Percentiles rank a stretch among this genome's conserved stretches.
phyloP scores from a whole-genome alignment of 2,888 invertebrate species.

The Crioceris asparagi region DNA sequence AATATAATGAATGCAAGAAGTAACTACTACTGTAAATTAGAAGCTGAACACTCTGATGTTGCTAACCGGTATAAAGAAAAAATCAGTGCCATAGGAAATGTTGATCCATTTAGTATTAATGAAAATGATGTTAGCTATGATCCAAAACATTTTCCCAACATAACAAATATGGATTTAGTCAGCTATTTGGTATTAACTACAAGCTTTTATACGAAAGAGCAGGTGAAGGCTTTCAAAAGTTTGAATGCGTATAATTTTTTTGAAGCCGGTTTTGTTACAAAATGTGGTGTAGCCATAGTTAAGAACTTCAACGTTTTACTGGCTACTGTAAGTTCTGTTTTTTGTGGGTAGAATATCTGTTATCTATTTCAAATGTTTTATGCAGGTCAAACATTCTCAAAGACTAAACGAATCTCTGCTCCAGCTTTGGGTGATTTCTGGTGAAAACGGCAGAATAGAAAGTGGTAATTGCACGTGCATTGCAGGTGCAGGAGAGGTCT shows the following conservation, averaged over 20 bases:
- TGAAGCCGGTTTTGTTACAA: neutral
- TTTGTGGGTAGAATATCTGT: neutral
- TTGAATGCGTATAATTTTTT: neutral
- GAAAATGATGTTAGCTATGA: neutral
- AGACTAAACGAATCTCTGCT: constrained; percentile 7
- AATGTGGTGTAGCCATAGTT: neutral
- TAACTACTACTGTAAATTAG: no score
- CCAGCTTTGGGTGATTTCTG: constrained; percentile 7
- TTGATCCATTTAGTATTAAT: neutral
- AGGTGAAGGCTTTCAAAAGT: constrained; percentile 7
- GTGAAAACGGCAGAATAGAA: constrained; percentile 11
- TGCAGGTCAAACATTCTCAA: constrained; percentile 16
- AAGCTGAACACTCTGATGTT: neutral
- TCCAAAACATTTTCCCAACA: neutral
- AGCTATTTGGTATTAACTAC: constrained; percentile 2
- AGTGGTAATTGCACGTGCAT: constrained; percentile 16
- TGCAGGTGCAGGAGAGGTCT: constrained; percentile 16
- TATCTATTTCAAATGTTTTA: constrained; percentile 1
- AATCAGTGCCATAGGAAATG: neutral
- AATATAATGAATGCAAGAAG: no score
- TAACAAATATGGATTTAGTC: constrained; percentile 1
- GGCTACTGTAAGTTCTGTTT: neutral
- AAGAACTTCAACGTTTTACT: constrained; percentile 3
- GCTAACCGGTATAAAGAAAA: neutral
- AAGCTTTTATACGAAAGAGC: constrained; percentile 3